Evolutionary conservation across 2,888 invertebrate genomes (phyloP).

Genomic region (Acleris cristana): DNA sequence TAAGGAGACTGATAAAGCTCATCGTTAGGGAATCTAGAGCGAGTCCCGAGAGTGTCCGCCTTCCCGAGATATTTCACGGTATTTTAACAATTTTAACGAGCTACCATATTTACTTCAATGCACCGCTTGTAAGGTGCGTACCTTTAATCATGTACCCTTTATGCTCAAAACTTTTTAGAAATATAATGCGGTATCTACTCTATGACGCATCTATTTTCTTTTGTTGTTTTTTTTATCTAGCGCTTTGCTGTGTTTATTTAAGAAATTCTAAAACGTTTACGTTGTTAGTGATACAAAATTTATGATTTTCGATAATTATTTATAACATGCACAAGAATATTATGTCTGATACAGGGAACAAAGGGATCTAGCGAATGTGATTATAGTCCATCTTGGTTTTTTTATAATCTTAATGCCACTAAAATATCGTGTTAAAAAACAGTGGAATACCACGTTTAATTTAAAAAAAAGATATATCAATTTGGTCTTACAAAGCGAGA

Average conservation of each 20-base stretch:
- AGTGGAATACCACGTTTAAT: conserved; percentile 1
- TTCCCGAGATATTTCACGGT: conserved; percentile 80
- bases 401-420: background rate
- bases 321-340: too few relatives aligned
- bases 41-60: conserved; percentile 71
- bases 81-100: conserved; percentile 84
- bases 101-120: conserved; percentile 75
- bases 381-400: background rate
- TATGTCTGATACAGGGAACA: background rate
- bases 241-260: too few relatives aligned
- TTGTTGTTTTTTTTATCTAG: background rate
- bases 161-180: conserved; percentile 11
- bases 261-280: too few relatives aligned
- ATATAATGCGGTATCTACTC: conserved; percentile 11
- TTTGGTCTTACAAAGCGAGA: conserved; percentile 59
- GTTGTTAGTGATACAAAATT: too few relatives aligned
- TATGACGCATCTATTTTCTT: conserved; percentile 3
- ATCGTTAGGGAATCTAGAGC: conserved; percentile 55
- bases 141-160: conserved; percentile 54
- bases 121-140: conserved; percentile 59
- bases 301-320: too few relatives aligned
- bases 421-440: background rate
- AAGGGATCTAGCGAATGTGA: background rate
- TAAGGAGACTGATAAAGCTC: conserved; percentile 62
- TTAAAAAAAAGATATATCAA: conserved; percentile 48